Conservation (phyloP, 92 coral and sea anemone species). For the Umimayanthus kanabou region DNA sequence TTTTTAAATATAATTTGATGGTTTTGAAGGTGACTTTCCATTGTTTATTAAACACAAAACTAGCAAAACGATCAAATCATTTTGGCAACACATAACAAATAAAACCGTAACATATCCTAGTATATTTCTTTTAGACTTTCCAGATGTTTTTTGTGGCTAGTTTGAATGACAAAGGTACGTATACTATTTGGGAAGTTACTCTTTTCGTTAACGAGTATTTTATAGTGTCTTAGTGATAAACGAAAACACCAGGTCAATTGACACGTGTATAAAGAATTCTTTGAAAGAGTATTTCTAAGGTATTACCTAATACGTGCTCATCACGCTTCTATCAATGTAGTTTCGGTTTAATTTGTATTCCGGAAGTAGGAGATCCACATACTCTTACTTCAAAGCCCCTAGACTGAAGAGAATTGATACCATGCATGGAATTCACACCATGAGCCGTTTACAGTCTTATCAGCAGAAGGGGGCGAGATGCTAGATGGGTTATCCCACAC, state of each 20-base stretch:
- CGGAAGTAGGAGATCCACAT: slow-evolving; percentile 19
- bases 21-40: slow-evolving; percentile 16
- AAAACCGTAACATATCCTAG: slow-evolving; percentile 12
- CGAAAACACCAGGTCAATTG: not conserved
- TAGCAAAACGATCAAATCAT: slow-evolving; percentile 5
- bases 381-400: not conserved
- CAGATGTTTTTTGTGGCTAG: slow-evolving; percentile 1
- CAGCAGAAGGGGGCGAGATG: not conserved
- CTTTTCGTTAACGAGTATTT: not conserved
- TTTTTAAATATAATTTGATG: slow-evolving; percentile 1
- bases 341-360: not conserved
- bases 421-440: slow-evolving; percentile 37
- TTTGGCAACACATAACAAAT: not conserved
- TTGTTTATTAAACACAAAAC: slow-evolving; percentile 25
- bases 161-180: not conserved
- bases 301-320: not conserved
- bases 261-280: not conserved
- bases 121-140: not conserved
- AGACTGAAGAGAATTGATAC: slow-evolving; percentile 23
- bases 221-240: too few species aligned
- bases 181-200: not conserved
- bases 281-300: not conserved
- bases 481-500: not conserved
- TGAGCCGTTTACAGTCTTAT: slow-evolving; percentile 5
- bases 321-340: not conserved